A percentile compares a stretch with the other conserved stretches of the same genome.
Evolutionary conservation across 2,888 invertebrate species (phyloP).

Genomic region (Amblyteles armatorius): DNA sequence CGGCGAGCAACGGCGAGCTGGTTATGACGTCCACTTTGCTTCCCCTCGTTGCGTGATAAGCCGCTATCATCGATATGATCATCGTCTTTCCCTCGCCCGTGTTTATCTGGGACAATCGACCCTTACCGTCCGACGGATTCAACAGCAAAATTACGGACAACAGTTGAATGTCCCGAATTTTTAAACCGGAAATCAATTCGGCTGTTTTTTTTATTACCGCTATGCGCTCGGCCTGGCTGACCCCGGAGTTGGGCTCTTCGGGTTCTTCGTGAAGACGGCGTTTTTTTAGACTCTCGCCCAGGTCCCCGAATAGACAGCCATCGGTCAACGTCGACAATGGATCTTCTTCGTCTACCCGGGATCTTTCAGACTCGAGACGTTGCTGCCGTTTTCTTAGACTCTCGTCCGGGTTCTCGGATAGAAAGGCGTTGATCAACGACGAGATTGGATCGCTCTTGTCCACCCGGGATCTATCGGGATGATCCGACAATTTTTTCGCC

Average conservation of each 20-base stretch:
- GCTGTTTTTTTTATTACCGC: constrained; percentile 68
- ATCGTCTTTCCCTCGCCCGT: constrained; percentile 83
- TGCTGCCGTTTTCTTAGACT: not conserved
- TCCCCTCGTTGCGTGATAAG: constrained; percentile 75
- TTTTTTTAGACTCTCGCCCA: not conserved
- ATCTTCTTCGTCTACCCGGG: not conserved
- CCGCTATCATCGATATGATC: constrained; percentile 78
- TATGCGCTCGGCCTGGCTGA: constrained; percentile 7
- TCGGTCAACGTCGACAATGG: not conserved
- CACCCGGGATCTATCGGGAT: not conserved
- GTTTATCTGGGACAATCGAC: constrained; percentile 76
- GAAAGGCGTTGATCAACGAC: not conserved
- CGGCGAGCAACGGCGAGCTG: constrained; percentile 79
- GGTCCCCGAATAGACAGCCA: not conserved
- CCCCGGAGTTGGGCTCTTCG: not conserved
- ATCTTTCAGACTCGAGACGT: not conserved
- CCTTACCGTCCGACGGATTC: constrained; percentile 55
- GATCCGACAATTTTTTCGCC: not conserved
- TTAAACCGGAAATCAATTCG: constrained; percentile 64
- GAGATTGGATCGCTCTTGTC: not conserved
- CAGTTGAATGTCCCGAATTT: constrained; percentile 73
- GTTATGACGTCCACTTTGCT: constrained; percentile 80
- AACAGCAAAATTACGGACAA: constrained; percentile 73
- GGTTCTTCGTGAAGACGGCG: not conserved
- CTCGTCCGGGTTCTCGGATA: not conserved